A percentile compares a stretch with the other conserved stretches of the same genome.
These are phyloP conservation scores for Nasonia longicornis DNA, from an alignment of 1,140 invertebrate genomes.

Conservation along the genomic window DNA sequence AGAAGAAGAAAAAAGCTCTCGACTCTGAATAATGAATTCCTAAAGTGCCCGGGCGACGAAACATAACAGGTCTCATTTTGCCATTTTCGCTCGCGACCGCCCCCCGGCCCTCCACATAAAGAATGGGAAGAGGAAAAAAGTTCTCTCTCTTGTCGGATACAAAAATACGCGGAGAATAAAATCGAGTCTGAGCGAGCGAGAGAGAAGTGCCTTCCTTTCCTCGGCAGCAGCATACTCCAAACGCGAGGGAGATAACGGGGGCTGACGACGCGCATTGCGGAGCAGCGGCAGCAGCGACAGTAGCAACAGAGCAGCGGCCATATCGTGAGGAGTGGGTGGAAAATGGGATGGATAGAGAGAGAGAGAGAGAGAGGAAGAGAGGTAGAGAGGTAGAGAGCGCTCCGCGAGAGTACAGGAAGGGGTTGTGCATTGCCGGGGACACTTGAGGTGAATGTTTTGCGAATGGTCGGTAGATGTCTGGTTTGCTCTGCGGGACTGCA, in stretches of 20 bases:
- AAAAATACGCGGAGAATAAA: slow-evolving; percentile 41
- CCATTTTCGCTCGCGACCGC: slow-evolving; percentile 26
- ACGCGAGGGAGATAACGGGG: slow-evolving; percentile 12
- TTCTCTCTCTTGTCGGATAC: slow-evolving; percentile 27
- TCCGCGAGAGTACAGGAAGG: slow-evolving; percentile 11
- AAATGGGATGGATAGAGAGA: slow-evolving; percentile 34
- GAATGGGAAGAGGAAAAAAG: slow-evolving; percentile 35
- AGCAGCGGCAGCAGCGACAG: neutral
- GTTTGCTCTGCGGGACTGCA: slow-evolving; percentile 63
- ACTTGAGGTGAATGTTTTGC: slow-evolving; percentile 71
- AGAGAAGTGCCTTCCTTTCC: neutral
- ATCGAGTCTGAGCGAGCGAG: slow-evolving; percentile 29
- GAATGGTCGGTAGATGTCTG: slow-evolving; percentile 71
- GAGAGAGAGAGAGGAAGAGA: neutral
- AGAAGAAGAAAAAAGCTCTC: neutral
- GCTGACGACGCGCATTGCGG: slow-evolving; percentile 38
- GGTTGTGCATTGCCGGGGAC: slow-evolving; percentile 56
- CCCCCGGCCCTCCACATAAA: neutral
- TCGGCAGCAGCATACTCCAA: neutral
- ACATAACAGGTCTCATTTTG: slow-evolving; percentile 38
- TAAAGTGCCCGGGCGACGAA: slow-evolving; percentile 19
- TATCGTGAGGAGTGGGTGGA: slow-evolving; percentile 42
- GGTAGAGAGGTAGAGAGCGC: slow-evolving; percentile 15
- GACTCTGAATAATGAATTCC: slow-evolving; percentile 31
- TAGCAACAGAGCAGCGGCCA: slow-evolving; percentile 30